Evolutionary conservation across 2,888 invertebrate genomes (phyloP).

Genomic region (Aphodius sticticus): DNA sequence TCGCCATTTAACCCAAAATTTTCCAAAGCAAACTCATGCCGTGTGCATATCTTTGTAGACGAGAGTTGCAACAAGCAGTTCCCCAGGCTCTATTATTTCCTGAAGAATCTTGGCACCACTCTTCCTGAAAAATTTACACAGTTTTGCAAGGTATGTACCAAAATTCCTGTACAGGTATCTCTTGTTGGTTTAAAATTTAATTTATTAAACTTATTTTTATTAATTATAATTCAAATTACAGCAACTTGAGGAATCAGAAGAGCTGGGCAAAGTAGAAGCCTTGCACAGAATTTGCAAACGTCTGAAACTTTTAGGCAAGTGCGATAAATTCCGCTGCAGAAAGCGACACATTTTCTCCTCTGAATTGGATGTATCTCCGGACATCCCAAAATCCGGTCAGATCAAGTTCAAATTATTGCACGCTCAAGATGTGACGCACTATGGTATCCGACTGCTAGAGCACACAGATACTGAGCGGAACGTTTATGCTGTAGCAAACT

Average conservation of each 20-base stretch:
- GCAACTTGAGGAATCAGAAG: constrained; percentile 58
- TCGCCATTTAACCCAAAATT: constrained; percentile 46
- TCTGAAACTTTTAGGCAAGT: constrained; percentile 71
- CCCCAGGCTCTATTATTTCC: constrained; percentile 68
- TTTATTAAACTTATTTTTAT: background rate
- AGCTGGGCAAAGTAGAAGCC: constrained; percentile 59
- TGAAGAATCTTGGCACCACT: constrained; percentile 60
- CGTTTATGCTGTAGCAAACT: constrained; percentile 42
- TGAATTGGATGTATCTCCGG: constrained; percentile 63
- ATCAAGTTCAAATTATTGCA: constrained; percentile 67
- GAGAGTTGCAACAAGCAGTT: constrained; percentile 67
- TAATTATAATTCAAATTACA: constrained; percentile 28
- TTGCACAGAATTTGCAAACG: constrained; percentile 66
- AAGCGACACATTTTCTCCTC: constrained; percentile 70
- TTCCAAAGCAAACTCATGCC: constrained; percentile 45
- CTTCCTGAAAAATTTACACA: constrained; percentile 56
- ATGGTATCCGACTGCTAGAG: constrained; percentile 66
- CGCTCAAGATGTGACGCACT: constrained; percentile 69
- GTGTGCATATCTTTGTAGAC: constrained; percentile 66
- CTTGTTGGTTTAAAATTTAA: background rate
- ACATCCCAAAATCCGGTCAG: constrained; percentile 61
- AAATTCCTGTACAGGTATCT: background rate
- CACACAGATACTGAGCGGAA: constrained; percentile 53
- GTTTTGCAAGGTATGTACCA: constrained; percentile 45
- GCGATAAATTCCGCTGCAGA: constrained; percentile 66